These are phyloP conservation scores for Nemapogon koenigi DNA, from an alignment of 2,888 invertebrate species.

Conservation along the genomic window DNA sequence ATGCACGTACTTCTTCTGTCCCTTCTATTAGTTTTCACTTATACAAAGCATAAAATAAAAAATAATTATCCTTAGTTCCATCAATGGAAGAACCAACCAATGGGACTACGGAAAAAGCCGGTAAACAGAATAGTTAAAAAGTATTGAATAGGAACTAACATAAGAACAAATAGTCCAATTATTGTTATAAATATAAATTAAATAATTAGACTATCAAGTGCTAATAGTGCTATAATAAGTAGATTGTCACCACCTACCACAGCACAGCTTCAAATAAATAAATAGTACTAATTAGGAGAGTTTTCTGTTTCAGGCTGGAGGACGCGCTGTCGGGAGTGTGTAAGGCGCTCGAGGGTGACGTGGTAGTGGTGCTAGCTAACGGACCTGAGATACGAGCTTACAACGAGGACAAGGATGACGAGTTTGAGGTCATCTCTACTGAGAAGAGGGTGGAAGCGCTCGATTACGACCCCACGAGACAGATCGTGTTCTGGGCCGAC, in stretches of 20 bases:
- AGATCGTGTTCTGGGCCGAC: conserved; percentile 96
- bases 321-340: conserved; percentile 85
- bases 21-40: too few species aligned
- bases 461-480: conserved; percentile 84
- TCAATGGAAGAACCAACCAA: too few species aligned
- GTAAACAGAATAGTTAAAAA: too few species aligned
- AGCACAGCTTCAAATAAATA: not conserved
- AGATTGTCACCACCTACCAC: not conserved
- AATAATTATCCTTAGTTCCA: too few species aligned
- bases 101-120: too few species aligned
- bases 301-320: conserved; percentile 52
- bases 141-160: too few species aligned
- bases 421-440: conserved; percentile 73
- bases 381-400: conserved; percentile 87
- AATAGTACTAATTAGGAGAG: not conserved
- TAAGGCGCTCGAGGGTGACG: conserved; percentile 70
- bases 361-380: conserved; percentile 77
- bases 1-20: too few species aligned
- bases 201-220: not conserved
- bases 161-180: too few species aligned
- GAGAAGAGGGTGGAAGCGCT: conserved; percentile 92
- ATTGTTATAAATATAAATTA: too few species aligned
- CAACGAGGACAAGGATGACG: conserved; percentile 70
- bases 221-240: not conserved
- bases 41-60: too few species aligned